A percentile compares a stretch with the other conserved stretches of the same genome.
Conservation (phyloP, 2,113 vertebrate genomes). For the Anser cygnoides region DNA sequence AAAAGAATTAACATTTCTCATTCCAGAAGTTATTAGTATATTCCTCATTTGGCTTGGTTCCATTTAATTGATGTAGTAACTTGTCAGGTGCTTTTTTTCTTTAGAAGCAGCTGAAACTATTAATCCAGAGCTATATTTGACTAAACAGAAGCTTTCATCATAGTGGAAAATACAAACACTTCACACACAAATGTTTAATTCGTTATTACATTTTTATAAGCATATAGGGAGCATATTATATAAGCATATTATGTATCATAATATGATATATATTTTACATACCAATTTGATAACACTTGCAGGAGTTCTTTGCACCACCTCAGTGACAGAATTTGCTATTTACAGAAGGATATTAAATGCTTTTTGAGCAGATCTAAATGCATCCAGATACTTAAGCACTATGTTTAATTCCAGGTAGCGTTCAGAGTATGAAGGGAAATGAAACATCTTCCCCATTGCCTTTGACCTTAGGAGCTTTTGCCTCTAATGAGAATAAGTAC, state of each 20-base stretch:
- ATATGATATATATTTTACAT: neutral
- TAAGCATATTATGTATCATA: neutral
- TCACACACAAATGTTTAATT: neutral
- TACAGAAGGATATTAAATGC: neutral
- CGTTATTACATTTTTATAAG: neutral
- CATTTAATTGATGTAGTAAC: neutral
- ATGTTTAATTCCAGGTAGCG: neutral
- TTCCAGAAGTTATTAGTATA: constrained; percentile 27
- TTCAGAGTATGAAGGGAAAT: neutral
- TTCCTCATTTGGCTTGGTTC: neutral
- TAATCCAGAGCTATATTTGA: neutral
- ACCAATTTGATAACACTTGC: neutral
- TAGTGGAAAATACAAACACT: neutral
- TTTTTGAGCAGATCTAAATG: neutral
- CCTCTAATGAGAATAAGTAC: neutral
- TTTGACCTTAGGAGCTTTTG: neutral
- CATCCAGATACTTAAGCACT: neutral
- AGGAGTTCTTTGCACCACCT: neutral
- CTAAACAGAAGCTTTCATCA: neutral
- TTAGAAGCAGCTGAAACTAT: neutral
- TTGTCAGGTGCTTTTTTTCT: neutral
- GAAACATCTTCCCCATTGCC: neutral
- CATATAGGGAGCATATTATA: neutral
- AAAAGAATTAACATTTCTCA: constrained; percentile 25
- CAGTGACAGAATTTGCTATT: neutral